A percentile compares a stretch with the other conserved stretches of the same genome.
phyloP scores from a whole-genome alignment of 2,113 vertebrate species.

The Ornithorhynchus anatinus region DNA sequence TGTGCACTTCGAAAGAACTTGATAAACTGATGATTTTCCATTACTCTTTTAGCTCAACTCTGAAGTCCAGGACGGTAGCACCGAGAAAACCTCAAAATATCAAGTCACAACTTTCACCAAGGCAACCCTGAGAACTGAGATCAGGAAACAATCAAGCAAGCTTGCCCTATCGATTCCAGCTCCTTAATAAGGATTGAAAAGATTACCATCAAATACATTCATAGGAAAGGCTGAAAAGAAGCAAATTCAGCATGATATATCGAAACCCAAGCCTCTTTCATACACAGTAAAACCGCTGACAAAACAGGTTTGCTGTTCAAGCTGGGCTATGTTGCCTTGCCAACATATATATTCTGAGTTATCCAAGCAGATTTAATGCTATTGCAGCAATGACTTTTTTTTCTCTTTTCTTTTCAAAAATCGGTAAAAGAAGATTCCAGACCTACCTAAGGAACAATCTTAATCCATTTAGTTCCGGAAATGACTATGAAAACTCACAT shows the following conservation, averaged over 20 bases:
- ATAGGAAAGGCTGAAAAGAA: conserved; percentile 60
- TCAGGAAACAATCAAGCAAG: conserved; percentile 43
- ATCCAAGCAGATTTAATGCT: conserved; percentile 68
- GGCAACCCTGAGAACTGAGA: conserved; percentile 50
- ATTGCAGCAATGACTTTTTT: conserved; percentile 51
- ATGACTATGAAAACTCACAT: conserved; percentile 49
- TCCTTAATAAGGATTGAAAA: too few relatives aligned
- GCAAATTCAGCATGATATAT: conserved; percentile 63
- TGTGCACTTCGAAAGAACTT: too few relatives aligned
- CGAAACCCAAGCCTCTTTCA: conserved; percentile 60
- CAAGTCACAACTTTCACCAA: conserved; percentile 45
- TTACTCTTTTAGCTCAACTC: conserved; percentile 3
- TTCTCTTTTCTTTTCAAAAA: conserved; percentile 33
- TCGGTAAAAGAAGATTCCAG: conserved; percentile 52
- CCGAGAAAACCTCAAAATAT: conserved; percentile 51
- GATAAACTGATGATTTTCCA: conserved; percentile 32
- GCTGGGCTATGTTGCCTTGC: conserved; percentile 65
- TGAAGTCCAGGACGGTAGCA: conserved; percentile 36
- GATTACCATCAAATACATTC: conserved; percentile 52
- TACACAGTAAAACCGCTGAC: conserved; percentile 50
- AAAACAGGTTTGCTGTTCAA: conserved; percentile 67
- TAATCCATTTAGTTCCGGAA: conserved; percentile 63
- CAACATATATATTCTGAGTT: conserved; percentile 68
- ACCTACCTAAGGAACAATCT: conserved; percentile 64
- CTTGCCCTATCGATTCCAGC: conserved; percentile 47